phyloP scores from a whole-genome alignment of 2,888 invertebrate genomes.

The Pyralis farinalis region DNA sequence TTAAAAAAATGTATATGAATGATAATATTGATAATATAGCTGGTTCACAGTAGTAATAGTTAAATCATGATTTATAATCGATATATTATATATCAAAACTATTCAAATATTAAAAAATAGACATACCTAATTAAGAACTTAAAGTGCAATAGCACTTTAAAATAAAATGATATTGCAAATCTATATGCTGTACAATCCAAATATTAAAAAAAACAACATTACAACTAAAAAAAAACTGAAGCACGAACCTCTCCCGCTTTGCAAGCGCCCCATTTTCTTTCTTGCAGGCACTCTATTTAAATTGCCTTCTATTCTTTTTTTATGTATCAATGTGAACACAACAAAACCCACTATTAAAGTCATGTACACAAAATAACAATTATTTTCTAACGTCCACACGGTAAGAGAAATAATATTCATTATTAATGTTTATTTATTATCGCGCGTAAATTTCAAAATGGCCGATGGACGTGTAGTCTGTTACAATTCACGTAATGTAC shows the following conservation, averaged over 20 bases:
- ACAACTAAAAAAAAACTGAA: too few species aligned
- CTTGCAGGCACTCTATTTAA: slow-evolving; percentile 43
- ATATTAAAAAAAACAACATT: too few species aligned
- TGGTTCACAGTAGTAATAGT: too few species aligned
- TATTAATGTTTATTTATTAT: slow-evolving; percentile 20
- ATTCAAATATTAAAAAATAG: too few species aligned
- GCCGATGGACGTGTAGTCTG: not conserved
- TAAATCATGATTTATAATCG: too few species aligned
- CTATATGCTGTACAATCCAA: too few species aligned
- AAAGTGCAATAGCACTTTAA: too few species aligned
- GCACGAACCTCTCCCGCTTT: slow-evolving; percentile 49
- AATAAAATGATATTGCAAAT: too few species aligned
- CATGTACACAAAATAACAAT: slow-evolving; percentile 66
- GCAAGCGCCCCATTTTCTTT: slow-evolving; percentile 42
- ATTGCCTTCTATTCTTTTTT: slow-evolving; percentile 53
- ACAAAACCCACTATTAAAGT: slow-evolving; percentile 57
- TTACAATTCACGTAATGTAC: not conserved
- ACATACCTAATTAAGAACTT: too few species aligned
- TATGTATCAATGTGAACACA: slow-evolving; percentile 61
- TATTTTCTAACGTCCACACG: slow-evolving; percentile 65
- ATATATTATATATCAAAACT: too few species aligned
- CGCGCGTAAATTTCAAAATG: slow-evolving; percentile 10
- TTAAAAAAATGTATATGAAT: too few species aligned
- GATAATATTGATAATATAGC: too few species aligned
- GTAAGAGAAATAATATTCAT: slow-evolving; percentile 66